These are phyloP conservation scores for Melieria omissa DNA, from an alignment of 2,888 invertebrate genomes.

Conservation along the genomic window DNA sequence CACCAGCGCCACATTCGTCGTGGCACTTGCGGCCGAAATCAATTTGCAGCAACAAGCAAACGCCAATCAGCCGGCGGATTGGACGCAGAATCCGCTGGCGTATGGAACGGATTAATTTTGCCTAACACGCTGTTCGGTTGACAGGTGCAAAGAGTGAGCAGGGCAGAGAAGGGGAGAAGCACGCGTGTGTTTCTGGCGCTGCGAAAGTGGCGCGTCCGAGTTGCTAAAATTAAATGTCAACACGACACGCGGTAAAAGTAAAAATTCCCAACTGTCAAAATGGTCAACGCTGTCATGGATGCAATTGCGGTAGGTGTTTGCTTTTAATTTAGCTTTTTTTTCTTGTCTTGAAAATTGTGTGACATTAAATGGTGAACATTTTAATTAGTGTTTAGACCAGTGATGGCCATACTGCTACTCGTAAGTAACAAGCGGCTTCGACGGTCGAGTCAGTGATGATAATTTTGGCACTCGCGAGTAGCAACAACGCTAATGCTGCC, in stretches of 20 bases:
- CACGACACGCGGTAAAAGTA: conserved; percentile 28
- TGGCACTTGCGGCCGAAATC: conserved; percentile 17
- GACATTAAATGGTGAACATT: too few species aligned
- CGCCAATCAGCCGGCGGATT: neutral
- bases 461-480: too few species aligned
- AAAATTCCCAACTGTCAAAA: conserved; percentile 49
- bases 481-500: too few species aligned
- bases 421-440: too few species aligned
- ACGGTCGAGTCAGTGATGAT: too few species aligned
- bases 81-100: neutral
- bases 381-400: too few species aligned
- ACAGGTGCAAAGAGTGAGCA: too few species aligned
- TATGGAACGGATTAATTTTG: neutral
- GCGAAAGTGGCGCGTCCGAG: conserved; percentile 11
- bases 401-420: too few species aligned
- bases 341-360: too few species aligned
- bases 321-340: too few species aligned
- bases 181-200: neutral
- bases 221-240: conserved; percentile 37
- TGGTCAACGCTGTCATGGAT: conserved; percentile 67
- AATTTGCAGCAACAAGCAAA: conserved; percentile 21
- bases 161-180: too few species aligned
- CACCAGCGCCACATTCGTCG: conserved; percentile 21
- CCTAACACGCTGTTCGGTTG: too few species aligned
- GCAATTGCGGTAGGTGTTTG: conserved; percentile 65